Evolutionary conservation across 2,797 vertebrate genomes (phyloP).

Genomic region (Lophius americanus): DNA sequence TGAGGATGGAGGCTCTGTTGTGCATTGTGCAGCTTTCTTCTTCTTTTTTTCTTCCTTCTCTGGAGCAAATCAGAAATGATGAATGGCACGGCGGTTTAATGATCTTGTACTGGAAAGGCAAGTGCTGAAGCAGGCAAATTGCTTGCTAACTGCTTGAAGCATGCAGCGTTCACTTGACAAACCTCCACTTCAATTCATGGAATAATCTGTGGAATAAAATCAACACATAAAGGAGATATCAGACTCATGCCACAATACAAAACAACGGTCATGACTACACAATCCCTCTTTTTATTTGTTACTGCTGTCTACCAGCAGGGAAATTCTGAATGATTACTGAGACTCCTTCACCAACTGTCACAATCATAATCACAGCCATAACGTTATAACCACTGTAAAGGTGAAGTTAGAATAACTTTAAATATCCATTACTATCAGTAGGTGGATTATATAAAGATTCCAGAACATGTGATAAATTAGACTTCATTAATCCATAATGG

Average conservation of each 20-base stretch:
- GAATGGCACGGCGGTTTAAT: slow-evolving; percentile 61
- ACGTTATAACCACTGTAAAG: too few species aligned
- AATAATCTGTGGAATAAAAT: slow-evolving; percentile 36
- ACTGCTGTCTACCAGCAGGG: slow-evolving; percentile 16
- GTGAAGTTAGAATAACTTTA: too few species aligned
- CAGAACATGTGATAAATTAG: too few species aligned
- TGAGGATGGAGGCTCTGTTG: slow-evolving; percentile 35
- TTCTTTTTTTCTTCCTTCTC: slow-evolving; percentile 9
- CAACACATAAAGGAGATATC: slow-evolving; percentile 19
- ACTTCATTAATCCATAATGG: too few species aligned
- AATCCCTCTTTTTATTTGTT: slow-evolving; percentile 8
- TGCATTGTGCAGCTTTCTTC: not conserved
- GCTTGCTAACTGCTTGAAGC: slow-evolving; percentile 45
- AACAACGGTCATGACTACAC: slow-evolving; percentile 17
- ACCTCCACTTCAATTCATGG: slow-evolving; percentile 44
- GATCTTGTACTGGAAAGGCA: slow-evolving; percentile 57
- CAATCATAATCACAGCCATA: not conserved
- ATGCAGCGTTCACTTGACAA: slow-evolving; percentile 32
- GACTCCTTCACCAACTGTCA: slow-evolving; percentile 26
- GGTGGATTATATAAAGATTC: too few species aligned
- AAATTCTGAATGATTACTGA: not conserved
- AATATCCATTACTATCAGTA: too few species aligned
- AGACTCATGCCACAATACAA: slow-evolving; percentile 12
- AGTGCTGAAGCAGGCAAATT: slow-evolving; percentile 63
- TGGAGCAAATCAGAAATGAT: slow-evolving; percentile 57